Evolutionary conservation across 2,888 invertebrate genomes (phyloP), one percentile per base, ranked within the genome.

Genomic region (Hetaerina titia): DNA sequence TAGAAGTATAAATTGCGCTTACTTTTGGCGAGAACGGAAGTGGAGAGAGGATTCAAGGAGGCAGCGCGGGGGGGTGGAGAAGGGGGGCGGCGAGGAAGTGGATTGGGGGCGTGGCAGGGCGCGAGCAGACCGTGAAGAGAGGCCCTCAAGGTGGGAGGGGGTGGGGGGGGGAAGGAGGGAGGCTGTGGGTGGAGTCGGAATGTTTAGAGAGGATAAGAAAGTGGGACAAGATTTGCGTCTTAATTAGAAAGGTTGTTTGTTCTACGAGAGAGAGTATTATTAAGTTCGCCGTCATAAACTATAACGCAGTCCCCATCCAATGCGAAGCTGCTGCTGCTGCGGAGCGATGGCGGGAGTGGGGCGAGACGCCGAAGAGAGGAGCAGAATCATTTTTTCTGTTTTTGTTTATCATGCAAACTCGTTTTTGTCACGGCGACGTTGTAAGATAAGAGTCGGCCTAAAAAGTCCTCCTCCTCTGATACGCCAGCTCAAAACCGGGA

Each of bases 171-270:
- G 31, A 19, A 5, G 31, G 60, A 31, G 22, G 31, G 31, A 63
- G 45, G 31, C 63, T 1, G 25, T 15, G 64, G 90, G 45, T 90
- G 45, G 90, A 64, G 31, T 64, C 9, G 13, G 90, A 31, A 90
- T 31, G 45, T 13, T 45, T 56, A 57, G 45, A 90, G 64, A 74
- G 74, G 69, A 56, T 56, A 89, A 58, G 69, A 92, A 74, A 57
- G 74, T 69, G 69, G 81, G 81, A 81, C 81, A 81, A 31, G 81
- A 81, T 81, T 81, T 81, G 81, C 81, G 25, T 81, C 81, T 81
- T 81, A 81, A 81, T 81, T 81, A 81, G 81, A 31, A 81, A 81
- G 81, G 31, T 31, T 81, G 81, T 81, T 81, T 81, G 81, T 15
- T 81, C 31, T 1, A 25, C 2, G 25, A 2, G 31, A 31, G 25